Evolutionary conservation across 2,888 invertebrate genomes (phyloP), one percentile per base, ranked within the genome.

Genomic region (Lamproptera curius): DNA sequence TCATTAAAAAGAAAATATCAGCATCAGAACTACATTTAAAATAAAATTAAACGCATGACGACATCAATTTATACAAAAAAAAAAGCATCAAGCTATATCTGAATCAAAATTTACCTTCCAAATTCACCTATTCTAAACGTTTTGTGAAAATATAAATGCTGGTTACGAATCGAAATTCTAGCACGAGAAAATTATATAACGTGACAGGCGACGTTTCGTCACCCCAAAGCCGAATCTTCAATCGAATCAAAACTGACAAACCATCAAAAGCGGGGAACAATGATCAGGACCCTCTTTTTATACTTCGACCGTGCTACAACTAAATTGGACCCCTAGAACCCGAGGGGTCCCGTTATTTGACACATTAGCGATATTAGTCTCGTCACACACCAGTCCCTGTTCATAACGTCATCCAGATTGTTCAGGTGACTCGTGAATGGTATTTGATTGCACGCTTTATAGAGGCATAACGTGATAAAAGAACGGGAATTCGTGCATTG

Each of bases 301-400:
- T 76, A 78, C 76, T 81, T 75, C 28, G 38, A 77, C 76, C 80
- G 76, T 75, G 78, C 76, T 70, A 72, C 70, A 63, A 73, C 79
- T 73, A 79, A 84, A 83, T 83, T 82, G 78, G 74, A 67, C 64
- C 73, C 68, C 43, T 67, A 67, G 67, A 65, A 58, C 68, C 28
- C 31, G 73, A 73, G 69, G 63, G 80, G 76, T 73, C 70, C 62
- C 65, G 67, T 76, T 73, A 75, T 80, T 77, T 74, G 77, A 76
- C 73, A 68, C 66, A 73, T 79, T 71, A 71, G 62, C 64, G 46
- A 44, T 51, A 51, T 56, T 52, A 42, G 58, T 56, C 60, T 61
- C 66, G 67, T 62, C 60, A 63, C 59, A 58, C 60, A 61, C 58
- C 62, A 47, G 38, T 47, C 41, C 42, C 36, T 37, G 31, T 47